phyloP scores from a whole-genome alignment of 2,888 invertebrate genomes.

The Dolichopus griseipennis region DNA sequence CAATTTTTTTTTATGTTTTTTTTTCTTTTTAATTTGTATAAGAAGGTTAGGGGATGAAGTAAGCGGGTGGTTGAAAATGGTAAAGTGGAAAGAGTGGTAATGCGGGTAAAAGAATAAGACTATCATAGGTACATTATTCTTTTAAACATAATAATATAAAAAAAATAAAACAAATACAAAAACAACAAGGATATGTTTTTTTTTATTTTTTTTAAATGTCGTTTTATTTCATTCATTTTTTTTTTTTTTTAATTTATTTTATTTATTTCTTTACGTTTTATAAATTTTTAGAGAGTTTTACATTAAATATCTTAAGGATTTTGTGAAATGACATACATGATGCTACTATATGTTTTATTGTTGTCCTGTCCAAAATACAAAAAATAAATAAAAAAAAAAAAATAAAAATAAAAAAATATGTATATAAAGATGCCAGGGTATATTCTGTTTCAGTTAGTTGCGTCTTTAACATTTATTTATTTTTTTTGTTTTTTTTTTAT shows the following conservation, averaged over 20 bases:
- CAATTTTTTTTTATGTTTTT: background rate
- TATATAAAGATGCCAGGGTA: background rate
- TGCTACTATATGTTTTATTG: background rate
- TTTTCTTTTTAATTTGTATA: background rate
- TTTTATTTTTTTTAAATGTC: background rate
- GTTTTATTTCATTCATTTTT: background rate
- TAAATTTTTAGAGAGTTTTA: slow-evolving; percentile 6
- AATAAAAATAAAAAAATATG: too few species aligned
- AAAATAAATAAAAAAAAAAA: too few species aligned
- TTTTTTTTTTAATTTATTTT: background rate
- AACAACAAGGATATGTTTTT: slow-evolving; percentile 4
- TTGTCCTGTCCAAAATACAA: slow-evolving; percentile 1
- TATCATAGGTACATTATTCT: too few species aligned
- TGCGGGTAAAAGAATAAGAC: too few species aligned
- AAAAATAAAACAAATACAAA: background rate
- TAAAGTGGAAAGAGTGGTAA: too few species aligned
- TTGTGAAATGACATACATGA: background rate
- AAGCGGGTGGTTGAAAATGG: too few species aligned
- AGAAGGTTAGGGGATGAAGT: too few species aligned
- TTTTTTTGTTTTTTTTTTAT: background rate
- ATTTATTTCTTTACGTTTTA: background rate
- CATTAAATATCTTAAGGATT: background rate
- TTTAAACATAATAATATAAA: too few species aligned
- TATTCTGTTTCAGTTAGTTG: background rate
- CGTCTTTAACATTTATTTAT: background rate